Percentiles rank a stretch among this genome's conserved stretches.
Evolutionary conservation across 2,797 vertebrate genomes (phyloP).

Genomic region (Enteromius viviparus): DNA sequence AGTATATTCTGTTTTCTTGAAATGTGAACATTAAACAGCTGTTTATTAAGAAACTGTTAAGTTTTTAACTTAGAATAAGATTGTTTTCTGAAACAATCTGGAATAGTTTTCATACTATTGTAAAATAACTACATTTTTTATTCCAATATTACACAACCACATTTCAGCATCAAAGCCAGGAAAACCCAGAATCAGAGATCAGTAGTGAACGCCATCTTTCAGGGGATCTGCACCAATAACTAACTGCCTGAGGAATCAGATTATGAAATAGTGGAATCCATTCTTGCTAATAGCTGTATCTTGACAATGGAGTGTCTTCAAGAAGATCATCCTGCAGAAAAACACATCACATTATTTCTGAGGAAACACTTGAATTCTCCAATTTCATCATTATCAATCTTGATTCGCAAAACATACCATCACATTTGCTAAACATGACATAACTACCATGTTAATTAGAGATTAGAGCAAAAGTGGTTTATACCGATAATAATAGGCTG

Average conservation of each 20-base stretch:
- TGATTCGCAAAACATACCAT: neutral
- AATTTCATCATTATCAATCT: neutral
- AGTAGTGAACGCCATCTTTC: neutral
- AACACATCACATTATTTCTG: neutral
- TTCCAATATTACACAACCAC: neutral
- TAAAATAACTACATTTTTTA: neutral
- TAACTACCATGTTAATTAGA: neutral
- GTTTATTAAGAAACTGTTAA: neutral
- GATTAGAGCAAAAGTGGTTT: neutral
- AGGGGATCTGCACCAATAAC: neutral
- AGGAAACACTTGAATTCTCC: neutral
- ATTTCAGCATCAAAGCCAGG: slow-evolving; percentile 11
- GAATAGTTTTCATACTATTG: neutral
- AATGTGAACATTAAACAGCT: neutral
- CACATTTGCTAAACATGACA: neutral
- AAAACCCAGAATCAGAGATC: neutral
- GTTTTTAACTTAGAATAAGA: no score
- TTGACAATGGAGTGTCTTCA: slow-evolving; percentile 59
- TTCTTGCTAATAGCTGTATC: slow-evolving; percentile 53
- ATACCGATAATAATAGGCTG: neutral
- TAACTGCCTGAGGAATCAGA: slow-evolving; percentile 2
- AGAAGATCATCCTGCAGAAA: slow-evolving; percentile 59
- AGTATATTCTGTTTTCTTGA: neutral
- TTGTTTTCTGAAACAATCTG: neutral
- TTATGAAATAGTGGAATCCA: neutral